These are phyloP conservation scores for Coturnix japonica DNA, from an alignment of 2,113 vertebrate species.

Conservation along the genomic window DNA sequence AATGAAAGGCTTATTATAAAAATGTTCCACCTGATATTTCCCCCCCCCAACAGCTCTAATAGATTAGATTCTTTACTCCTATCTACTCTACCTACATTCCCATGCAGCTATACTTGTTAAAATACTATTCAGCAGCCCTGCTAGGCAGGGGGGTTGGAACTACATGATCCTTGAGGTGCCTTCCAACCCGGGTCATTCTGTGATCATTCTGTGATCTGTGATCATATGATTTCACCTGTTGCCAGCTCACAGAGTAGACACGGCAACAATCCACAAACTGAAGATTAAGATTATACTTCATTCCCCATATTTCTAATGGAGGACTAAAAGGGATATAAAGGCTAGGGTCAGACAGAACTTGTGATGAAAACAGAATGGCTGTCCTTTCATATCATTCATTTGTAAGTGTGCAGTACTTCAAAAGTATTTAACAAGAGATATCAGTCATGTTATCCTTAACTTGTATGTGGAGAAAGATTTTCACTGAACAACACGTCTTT, in stretches of 20 bases:
- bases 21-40: neutral
- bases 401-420: neutral
- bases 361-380: neutral
- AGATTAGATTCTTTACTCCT: neutral
- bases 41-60: neutral
- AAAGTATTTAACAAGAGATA: neutral
- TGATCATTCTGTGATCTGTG: too few species aligned
- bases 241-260: neutral
- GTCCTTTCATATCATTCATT: neutral
- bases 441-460: neutral
- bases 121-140: neutral
- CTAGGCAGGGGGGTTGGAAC: too few species aligned
- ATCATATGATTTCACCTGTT: neutral
- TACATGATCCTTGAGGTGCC: too few species aligned
- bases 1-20: neutral
- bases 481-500: neutral
- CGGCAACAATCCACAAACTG: neutral
- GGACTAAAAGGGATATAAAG: neutral
- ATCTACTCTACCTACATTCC: neutral
- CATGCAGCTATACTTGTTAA: neutral
- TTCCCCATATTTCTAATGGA: neutral
- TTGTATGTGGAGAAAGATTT: neutral
- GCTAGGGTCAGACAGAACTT: neutral
- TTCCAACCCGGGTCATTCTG: too few species aligned
- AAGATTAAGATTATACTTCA: rapidly evolving